phyloP scores from a whole-genome alignment of 1,140 invertebrate species.

The Pseudomyrmex sp. region DNA sequence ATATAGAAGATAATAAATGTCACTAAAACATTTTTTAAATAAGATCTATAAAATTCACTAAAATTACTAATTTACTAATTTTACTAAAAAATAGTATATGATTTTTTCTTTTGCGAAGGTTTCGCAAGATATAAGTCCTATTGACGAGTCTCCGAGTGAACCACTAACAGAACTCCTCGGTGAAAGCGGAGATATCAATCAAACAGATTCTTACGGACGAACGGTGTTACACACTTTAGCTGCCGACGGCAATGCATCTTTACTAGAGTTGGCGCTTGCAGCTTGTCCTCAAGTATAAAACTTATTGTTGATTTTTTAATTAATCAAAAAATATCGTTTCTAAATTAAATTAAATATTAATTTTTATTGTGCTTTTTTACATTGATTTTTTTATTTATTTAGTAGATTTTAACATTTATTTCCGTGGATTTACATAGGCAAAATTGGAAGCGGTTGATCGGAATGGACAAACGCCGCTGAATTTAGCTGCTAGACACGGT shows the following conservation, averaged over 20 bases:
- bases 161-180: slow-evolving; percentile 83
- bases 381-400: neutral
- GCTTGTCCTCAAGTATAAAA: slow-evolving; percentile 84
- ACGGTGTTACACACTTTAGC: slow-evolving; percentile 91
- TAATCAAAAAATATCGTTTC: neutral
- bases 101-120: slow-evolving; percentile 68
- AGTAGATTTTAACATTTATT: neutral
- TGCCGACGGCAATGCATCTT: slow-evolving; percentile 89
- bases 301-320: neutral
- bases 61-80: neutral
- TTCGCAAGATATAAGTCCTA: slow-evolving; percentile 82
- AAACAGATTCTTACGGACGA: slow-evolving; percentile 88
- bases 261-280: slow-evolving; percentile 88
- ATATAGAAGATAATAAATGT: slow-evolving; percentile 1
- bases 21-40: neutral
- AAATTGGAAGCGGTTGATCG: slow-evolving; percentile 89
- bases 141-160: slow-evolving; percentile 82
- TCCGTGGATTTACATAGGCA: slow-evolving; percentile 73
- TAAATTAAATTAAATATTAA: neutral
- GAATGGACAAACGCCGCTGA: slow-evolving; percentile 93
- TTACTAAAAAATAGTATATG: slow-evolving; percentile 32
- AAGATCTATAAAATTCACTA: too few species aligned
- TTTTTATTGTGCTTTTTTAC: too few species aligned
- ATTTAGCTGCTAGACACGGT: slow-evolving; percentile 93
- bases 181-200: slow-evolving; percentile 83